Percentiles rank a stretch among this genome's conserved stretches.
phyloP scores from a whole-genome alignment of 2,797 vertebrate species.

The Scolopax rusticola region DNA sequence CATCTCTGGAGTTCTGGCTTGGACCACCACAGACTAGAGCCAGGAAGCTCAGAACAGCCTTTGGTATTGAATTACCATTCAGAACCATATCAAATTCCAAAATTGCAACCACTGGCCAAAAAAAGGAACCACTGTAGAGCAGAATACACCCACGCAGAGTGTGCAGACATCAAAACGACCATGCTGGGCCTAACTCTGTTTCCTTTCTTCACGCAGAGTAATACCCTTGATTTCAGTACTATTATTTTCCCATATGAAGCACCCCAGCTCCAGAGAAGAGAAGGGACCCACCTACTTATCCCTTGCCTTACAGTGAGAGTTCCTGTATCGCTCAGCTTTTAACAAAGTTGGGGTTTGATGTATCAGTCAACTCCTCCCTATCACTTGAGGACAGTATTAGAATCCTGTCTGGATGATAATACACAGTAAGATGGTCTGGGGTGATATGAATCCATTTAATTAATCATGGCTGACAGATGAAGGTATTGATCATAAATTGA shows the following conservation, averaged over 20 bases:
- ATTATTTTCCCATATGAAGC: background rate
- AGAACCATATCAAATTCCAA: background rate
- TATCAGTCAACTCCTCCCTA: slow-evolving; percentile 18
- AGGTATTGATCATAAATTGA: slow-evolving; percentile 39
- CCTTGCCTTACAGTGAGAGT: background rate
- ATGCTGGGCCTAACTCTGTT: background rate
- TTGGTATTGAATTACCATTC: background rate
- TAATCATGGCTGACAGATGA: slow-evolving; percentile 59
- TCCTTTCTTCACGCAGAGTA: background rate
- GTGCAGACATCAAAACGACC: background rate
- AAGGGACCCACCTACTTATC: background rate
- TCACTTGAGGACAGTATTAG: slow-evolving; percentile 50
- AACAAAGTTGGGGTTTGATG: slow-evolving; percentile 10
- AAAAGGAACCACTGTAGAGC: background rate
- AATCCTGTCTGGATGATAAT: slow-evolving; percentile 30
- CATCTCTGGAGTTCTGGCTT: background rate
- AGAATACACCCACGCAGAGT: background rate
- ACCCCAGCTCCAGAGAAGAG: background rate
- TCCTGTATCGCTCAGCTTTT: background rate
- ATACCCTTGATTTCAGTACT: background rate
- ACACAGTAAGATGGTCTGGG: slow-evolving; percentile 28
- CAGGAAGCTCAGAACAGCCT: slow-evolving; percentile 10
- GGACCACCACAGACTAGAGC: background rate
- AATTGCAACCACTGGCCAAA: background rate
- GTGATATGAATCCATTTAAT: slow-evolving; percentile 66